Evolutionary conservation across 2,113 vertebrate species (phyloP).

Genomic region (Oreochromis spilurus): DNA sequence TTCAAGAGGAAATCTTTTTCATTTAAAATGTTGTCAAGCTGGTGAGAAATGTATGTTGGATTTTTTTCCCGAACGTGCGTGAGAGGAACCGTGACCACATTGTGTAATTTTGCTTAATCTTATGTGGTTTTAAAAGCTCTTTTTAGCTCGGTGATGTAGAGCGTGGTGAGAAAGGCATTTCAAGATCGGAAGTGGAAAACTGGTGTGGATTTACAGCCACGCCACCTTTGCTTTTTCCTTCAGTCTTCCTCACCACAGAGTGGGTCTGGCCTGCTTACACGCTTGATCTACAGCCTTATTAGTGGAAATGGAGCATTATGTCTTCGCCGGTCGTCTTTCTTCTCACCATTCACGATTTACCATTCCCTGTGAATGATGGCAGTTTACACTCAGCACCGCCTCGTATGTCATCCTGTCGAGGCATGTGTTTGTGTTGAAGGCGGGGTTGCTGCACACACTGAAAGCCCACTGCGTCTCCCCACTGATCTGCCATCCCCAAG

Average conservation of each 20-base stretch:
- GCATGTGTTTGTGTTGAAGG: not conserved
- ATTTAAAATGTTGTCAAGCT: not conserved
- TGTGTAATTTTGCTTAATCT: not conserved
- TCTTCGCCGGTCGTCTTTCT: constrained; percentile 66
- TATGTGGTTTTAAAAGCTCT: not conserved
- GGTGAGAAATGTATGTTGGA: not conserved
- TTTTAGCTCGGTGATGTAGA: not conserved
- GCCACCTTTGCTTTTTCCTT: not conserved
- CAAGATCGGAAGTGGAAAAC: not conserved
- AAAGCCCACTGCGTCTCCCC: not conserved
- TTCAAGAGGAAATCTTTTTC: not conserved
- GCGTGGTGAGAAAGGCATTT: not conserved
- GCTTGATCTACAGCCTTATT: constrained; percentile 65
- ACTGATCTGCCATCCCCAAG: not conserved
- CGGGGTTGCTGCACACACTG: not conserved
- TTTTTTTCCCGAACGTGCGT: not conserved
- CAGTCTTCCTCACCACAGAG: not conserved
- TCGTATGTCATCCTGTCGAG: constrained; percentile 69
- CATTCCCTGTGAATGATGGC: constrained; percentile 72
- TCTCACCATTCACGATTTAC: constrained; percentile 73
- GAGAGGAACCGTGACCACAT: not conserved
- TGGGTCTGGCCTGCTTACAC: not conserved
- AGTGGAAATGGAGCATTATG: constrained; percentile 70
- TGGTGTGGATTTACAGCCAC: not conserved
- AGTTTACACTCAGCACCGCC: constrained; percentile 63